phyloP scores from a whole-genome alignment of 2,797 vertebrate species.

The Malurus splendens region DNA sequence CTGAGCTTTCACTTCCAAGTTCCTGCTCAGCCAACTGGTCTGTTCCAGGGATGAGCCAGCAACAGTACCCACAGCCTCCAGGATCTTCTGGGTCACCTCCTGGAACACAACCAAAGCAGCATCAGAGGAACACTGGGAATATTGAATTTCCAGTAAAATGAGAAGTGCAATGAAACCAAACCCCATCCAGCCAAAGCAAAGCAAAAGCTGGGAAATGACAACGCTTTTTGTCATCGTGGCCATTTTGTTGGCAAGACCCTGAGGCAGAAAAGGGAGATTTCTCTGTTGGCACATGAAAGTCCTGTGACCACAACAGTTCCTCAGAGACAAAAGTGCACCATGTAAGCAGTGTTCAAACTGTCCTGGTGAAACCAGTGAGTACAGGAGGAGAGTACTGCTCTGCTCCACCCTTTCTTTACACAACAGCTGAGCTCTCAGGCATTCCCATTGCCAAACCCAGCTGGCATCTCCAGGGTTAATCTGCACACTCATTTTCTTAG shows the following conservation, averaged over 20 bases:
- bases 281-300: background rate
- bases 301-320: background rate
- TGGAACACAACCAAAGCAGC: conserved; percentile 38
- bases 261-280: background rate
- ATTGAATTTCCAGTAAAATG: background rate
- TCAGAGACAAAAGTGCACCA: background rate
- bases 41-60: conserved; percentile 95
- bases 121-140: background rate
- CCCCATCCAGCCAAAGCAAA: background rate
- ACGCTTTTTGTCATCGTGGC: background rate
- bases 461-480: background rate
- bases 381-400: background rate
- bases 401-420: background rate
- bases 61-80: conserved; percentile 89
- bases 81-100: conserved; percentile 94
- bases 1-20: conserved; percentile 94
- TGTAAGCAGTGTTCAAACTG: background rate
- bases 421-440: background rate
- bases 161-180: background rate
- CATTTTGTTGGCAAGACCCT: background rate
- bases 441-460: background rate
- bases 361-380: background rate
- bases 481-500: background rate
- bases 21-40: conserved; percentile 97
- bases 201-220: background rate